These are phyloP conservation scores for Riparia riparia DNA, from an alignment of 2,113 vertebrate genomes.

Conservation along the genomic window DNA sequence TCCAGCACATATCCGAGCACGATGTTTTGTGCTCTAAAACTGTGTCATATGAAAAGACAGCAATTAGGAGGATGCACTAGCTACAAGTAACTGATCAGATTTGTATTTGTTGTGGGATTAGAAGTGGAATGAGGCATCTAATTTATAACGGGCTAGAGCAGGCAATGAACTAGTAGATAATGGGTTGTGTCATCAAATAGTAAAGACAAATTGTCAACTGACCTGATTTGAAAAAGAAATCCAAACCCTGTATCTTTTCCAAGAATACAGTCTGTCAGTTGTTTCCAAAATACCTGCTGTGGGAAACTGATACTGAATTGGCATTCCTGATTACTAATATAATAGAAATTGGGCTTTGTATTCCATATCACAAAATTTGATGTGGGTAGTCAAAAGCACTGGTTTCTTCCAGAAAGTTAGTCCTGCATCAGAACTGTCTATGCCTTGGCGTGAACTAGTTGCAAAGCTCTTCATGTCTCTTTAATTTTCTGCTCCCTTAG, in stretches of 20 bases:
- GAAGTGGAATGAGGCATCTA: neutral
- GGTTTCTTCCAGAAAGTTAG: neutral
- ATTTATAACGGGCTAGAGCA: neutral
- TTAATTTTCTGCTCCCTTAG: neutral
- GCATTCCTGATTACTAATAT: neutral
- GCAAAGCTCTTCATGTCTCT: neutral
- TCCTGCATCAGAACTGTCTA: neutral
- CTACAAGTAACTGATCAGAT: neutral
- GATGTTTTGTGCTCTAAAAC: neutral
- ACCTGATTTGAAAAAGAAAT: neutral
- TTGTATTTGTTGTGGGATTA: neutral
- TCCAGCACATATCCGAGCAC: neutral
- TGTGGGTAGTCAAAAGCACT: neutral
- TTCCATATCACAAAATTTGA: neutral
- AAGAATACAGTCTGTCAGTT: neutral
- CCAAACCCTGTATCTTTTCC: neutral
- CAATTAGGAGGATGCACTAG: neutral
- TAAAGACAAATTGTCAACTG: neutral
- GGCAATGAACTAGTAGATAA: neutral
- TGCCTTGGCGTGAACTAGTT: neutral
- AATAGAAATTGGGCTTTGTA: neutral
- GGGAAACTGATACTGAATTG: neutral
- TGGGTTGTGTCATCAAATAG: neutral
- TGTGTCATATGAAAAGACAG: neutral
- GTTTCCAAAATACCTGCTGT: neutral